phyloP scores from a whole-genome alignment of 2,797 vertebrate genomes.

The Premnoplex brunnescens region DNA sequence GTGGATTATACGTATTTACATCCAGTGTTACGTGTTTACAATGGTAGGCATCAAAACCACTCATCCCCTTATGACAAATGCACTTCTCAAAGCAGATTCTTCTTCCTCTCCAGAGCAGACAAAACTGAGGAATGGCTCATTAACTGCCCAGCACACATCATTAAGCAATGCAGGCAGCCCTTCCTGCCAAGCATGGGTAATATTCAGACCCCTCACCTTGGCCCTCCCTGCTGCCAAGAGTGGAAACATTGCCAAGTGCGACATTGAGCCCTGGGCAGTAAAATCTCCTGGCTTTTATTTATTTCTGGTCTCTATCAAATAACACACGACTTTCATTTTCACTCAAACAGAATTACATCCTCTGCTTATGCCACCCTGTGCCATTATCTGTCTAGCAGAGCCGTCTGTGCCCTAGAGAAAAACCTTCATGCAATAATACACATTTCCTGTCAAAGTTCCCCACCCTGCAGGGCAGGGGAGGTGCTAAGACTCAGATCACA shows the following conservation, averaged over 20 bases:
- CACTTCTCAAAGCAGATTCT: not conserved
- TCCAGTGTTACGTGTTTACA: not conserved
- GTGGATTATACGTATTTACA: not conserved
- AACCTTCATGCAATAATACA: not conserved
- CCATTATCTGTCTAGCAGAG: not conserved
- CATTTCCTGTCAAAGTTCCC: not conserved
- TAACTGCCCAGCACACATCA: not conserved
- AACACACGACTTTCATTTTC: not conserved
- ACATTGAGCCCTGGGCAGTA: not conserved
- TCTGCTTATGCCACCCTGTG: not conserved
- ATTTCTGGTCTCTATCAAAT: not conserved
- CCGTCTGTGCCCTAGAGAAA: not conserved
- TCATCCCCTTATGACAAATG: not conserved
- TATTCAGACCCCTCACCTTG: not conserved
- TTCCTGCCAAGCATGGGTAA: not conserved
- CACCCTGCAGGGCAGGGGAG: not conserved
- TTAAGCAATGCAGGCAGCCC: not conserved
- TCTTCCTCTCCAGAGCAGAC: not conserved
- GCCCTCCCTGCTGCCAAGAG: not conserved
- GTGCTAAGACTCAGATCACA: not conserved
- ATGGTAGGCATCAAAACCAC: not conserved
- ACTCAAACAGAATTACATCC: not conserved
- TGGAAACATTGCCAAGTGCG: not conserved
- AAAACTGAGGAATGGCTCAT: not conserved
- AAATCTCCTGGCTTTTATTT: not conserved